Percentiles rank a stretch among this genome's conserved stretches.
phyloP scores from a whole-genome alignment of 2,113 vertebrate species.

The Heterotis niloticus region DNA sequence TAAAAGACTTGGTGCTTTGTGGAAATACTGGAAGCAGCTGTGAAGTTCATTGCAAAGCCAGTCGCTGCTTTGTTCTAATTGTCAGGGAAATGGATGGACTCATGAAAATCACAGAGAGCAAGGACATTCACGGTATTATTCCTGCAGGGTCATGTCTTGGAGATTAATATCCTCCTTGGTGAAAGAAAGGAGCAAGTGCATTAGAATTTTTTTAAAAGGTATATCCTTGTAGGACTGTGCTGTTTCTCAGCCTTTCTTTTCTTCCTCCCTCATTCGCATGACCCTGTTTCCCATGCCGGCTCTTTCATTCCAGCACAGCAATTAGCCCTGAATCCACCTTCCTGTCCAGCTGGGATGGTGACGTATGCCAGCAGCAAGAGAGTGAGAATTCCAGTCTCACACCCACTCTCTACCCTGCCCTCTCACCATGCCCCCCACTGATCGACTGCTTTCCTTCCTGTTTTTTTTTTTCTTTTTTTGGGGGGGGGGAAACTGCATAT shows the following conservation, averaged over 20 bases:
- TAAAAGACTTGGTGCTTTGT: too few species aligned
- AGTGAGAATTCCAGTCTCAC: conserved; percentile 76
- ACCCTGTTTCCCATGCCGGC: conserved; percentile 38
- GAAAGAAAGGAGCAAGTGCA: background rate
- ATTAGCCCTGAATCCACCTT: conserved; percentile 24
- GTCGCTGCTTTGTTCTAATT: too few species aligned
- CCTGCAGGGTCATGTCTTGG: background rate
- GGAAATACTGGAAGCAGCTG: too few species aligned
- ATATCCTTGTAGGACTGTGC: background rate
- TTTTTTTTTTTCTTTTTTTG: conserved; percentile 76
- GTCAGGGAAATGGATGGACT: background rate
- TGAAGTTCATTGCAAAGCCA: too few species aligned
- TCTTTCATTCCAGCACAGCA: conserved; percentile 27
- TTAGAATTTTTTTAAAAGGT: background rate
- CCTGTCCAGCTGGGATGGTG: conserved; percentile 1
- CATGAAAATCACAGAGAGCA: background rate
- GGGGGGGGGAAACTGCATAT: conserved; percentile 79
- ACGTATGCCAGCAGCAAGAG: background rate
- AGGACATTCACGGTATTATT: background rate
- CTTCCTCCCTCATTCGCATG: background rate
- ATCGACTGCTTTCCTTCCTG: conserved; percentile 91
- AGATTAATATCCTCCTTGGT: background rate
- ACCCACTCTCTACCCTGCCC: conserved; percentile 74
- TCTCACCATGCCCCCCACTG: conserved; percentile 48
- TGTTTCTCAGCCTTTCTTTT: conserved; percentile 10